Conservation (phyloP, 2,113 vertebrate species). For the Pygoscelis adeliae region DNA sequence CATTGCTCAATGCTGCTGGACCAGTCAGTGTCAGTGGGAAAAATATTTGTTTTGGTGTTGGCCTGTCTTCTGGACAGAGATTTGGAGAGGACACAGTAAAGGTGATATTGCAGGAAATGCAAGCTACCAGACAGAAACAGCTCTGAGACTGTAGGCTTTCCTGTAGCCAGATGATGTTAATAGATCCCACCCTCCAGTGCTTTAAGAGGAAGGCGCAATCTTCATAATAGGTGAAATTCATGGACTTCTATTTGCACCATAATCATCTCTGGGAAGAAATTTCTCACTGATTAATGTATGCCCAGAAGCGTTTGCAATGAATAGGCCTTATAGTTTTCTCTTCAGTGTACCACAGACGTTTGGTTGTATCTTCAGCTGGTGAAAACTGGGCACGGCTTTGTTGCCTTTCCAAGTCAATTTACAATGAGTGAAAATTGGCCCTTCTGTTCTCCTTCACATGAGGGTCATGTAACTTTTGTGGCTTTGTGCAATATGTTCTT, state of each 20-base stretch:
- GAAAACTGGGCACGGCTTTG: slow-evolving; percentile 31
- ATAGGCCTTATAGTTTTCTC: neutral
- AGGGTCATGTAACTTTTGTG: slow-evolving; percentile 55
- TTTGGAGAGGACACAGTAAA: neutral
- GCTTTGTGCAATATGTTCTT: slow-evolving; percentile 57
- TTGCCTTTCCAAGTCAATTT: slow-evolving; percentile 45
- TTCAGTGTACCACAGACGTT: neutral
- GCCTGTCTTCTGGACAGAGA: neutral
- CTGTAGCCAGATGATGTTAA: neutral
- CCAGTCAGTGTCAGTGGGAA: neutral
- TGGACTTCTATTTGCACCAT: neutral
- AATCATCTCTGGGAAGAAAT: slow-evolving; percentile 1
- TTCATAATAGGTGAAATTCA: neutral
- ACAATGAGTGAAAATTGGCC: slow-evolving; percentile 11
- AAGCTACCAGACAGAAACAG: neutral
- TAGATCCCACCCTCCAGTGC: neutral
- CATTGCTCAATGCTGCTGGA: neutral
- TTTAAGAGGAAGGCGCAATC: neutral
- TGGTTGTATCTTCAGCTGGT: neutral
- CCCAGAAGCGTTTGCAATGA: slow-evolving; percentile 22
- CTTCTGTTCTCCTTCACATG: slow-evolving; percentile 59
- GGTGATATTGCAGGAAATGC: neutral
- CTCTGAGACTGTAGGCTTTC: neutral
- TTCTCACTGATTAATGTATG: neutral
- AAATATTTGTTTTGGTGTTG: neutral